Conservation (phyloP, 2,888 invertebrate genomes). For the Brenthis hecate region DNA sequence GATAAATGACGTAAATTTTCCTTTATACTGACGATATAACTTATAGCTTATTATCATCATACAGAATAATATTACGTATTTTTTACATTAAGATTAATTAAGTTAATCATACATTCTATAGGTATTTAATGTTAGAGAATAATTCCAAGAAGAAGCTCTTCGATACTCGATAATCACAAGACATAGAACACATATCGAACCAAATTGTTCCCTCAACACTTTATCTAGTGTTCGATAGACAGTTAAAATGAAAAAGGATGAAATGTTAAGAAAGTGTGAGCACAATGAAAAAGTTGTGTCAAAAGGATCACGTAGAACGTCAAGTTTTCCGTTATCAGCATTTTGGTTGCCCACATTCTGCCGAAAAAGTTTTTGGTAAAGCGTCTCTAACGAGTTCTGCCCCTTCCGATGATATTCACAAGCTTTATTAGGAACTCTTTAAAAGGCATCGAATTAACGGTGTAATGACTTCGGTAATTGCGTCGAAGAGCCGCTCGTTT, state of each 20-base stretch:
- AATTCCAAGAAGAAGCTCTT: neutral
- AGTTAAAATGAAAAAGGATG: conserved; percentile 41
- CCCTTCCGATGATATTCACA: conserved; percentile 37
- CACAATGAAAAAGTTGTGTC: conserved; percentile 46
- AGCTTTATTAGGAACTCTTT: conserved; percentile 38
- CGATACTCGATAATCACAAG: conserved; percentile 2
- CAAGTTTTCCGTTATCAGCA: conserved; percentile 52
- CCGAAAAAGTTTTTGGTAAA: conserved; percentile 51
- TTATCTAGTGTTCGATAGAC: conserved; percentile 32
- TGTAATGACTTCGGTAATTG: conserved; percentile 56
- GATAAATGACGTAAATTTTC: too few species aligned
- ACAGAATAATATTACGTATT: too few species aligned
- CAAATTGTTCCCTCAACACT: conserved; percentile 8
- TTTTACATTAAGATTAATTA: too few species aligned
- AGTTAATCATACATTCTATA: too few species aligned
- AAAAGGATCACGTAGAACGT: conserved; percentile 51
- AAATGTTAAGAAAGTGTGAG: conserved; percentile 39
- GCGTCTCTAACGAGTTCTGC: conserved; percentile 50
- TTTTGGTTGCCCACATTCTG: conserved; percentile 47
- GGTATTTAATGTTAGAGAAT: neutral
- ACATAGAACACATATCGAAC: conserved; percentile 5
- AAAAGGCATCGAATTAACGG: conserved; percentile 38
- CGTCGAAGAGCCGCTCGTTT: conserved; percentile 28
- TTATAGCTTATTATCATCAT: too few species aligned
- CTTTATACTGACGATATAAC: too few species aligned